Base-by-base conservation (phyloP, 2,888 invertebrate species). In the Mactromeris polynyma region DNA sequence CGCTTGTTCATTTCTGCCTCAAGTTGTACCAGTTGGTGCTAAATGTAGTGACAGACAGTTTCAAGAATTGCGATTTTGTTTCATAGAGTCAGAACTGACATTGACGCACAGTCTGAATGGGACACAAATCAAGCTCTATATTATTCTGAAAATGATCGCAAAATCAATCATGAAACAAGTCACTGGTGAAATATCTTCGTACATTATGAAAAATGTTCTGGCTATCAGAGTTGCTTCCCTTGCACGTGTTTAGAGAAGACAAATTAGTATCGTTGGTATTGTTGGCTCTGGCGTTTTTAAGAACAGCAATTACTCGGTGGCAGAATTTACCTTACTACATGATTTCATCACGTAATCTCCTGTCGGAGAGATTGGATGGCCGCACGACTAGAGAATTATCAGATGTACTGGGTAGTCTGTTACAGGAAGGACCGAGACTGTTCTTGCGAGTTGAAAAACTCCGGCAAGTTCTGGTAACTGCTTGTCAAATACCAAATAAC, bases 301-400 rank as follows among this genome's bases (percentile, higher is more conserved):
- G 31, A 80, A 31, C 26, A 7, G n/a, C 58, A 26, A 64, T 64
- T n/a, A 26, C 58, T 64, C n/a, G n/a, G 26, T 26, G 58, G 58
- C 21, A 64, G 6, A 64, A 11, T 26, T 33, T 80, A 33, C 51
- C 80, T 17, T 80, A 80, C 80, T 80, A 80, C 33, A 80, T 80
- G 80, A 51, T 51, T 19, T 51, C 51, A 40, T 46, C 26, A n/a
- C n/a, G n/a, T n/a, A n/a, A n/a, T n/a, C n/a, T n/a, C 38, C 42
- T 46, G 14, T n/a, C 46, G 0, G 80, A 80, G 51, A 80, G 80
- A 80, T 33, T 80, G 14, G 40, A 46, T 19, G 11, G 0, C 6
- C 31, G 51, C 46, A 80, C 51, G 2, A 80, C 51, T 2, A 21
- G 40, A 19, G 17, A 31, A 14, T 17, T 80, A n/a, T 51, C 80